Base-by-base conservation (phyloP, 2,888 invertebrate genomes). In the Meliscaeva auricollis region DNA sequence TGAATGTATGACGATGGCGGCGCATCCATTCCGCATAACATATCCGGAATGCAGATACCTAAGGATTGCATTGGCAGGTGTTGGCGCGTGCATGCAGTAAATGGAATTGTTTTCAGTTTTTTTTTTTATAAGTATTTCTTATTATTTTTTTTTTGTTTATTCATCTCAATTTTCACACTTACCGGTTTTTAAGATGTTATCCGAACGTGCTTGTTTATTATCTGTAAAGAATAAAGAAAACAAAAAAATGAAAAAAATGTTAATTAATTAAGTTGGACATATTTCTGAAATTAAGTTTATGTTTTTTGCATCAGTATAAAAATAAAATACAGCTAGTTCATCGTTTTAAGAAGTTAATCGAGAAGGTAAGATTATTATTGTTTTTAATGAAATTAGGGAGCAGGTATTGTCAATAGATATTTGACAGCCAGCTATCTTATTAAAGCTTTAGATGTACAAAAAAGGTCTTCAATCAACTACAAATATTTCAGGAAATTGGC, bases 71-170 rank as follows among this genome's bases (percentile, higher is more conserved):
- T 72, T 69, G 77, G 81, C 85, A 85, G 85, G 81, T 85, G 85
- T 85, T 81, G 81, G 81, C 85, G 81, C 85, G 85, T 85, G 85
- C 76, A 26, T n/a, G n/a, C n/a, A 85, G 62, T 85, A 68, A 81
- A 76, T 76, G 85, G 85, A 68, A 81, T 85, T 80, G 76, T 81
- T 73, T 72, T 66, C 9, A 46, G 20, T 13, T 26, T 15, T 68
- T 68, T 50, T 50, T 48, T 9, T 69, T 48, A n/a, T n/a, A n/a
- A n/a, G n/a, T n/a, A n/a, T 5, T 26, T 73, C 38, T 38, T 38
- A 9, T 38, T 35, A 35, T 8, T 11, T 8, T 44, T 15, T 22
- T 64, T 52, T 69, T 73, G 32, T 73, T 80, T 79, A 75, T 75
- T 38, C 64, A 84, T 79, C 80, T 80, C 70, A 84, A 84, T 84